A percentile compares a stretch with the other conserved stretches of the same genome.
Evolutionary conservation across 1,140 invertebrate species (phyloP).

Genomic region (Bombus breviceps): DNA sequence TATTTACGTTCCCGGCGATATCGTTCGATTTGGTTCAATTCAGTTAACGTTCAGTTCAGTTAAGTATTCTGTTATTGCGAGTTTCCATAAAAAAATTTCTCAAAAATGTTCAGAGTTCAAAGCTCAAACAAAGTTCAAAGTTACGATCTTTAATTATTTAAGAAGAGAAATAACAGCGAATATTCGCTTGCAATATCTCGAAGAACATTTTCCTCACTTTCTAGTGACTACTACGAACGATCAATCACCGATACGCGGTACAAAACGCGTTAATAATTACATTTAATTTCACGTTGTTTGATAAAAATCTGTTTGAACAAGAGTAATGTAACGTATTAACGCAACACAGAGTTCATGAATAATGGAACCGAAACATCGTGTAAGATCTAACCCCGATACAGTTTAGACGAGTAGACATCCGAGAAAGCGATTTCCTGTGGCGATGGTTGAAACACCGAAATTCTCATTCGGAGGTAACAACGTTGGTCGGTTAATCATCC

Average conservation of each 20-base stretch:
- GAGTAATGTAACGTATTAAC: background rate
- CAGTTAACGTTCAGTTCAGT: background rate
- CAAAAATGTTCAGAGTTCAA: background rate
- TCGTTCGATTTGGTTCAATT: background rate
- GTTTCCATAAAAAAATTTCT: too few relatives aligned
- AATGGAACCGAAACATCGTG: background rate
- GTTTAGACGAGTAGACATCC: background rate
- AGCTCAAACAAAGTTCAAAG: too few relatives aligned
- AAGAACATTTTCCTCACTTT: too few relatives aligned
- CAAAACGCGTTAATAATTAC: background rate
- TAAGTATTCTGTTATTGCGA: too few relatives aligned
- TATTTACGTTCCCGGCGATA: background rate
- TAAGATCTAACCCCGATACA: background rate
- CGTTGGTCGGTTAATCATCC: constrained; percentile 57
- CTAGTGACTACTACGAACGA: background rate
- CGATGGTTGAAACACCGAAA: constrained; percentile 25
- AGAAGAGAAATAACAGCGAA: too few relatives aligned
- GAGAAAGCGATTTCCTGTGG: constrained; percentile 11
- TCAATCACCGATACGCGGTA: background rate
- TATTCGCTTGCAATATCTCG: too few relatives aligned
- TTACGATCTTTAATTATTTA: background rate
- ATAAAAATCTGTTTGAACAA: background rate
- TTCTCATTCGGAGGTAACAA: constrained; percentile 30
- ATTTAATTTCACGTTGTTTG: background rate
- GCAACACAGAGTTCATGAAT: background rate